Base-by-base conservation (phyloP, 1,140 invertebrate species). In the Heliconius congener region DNA sequence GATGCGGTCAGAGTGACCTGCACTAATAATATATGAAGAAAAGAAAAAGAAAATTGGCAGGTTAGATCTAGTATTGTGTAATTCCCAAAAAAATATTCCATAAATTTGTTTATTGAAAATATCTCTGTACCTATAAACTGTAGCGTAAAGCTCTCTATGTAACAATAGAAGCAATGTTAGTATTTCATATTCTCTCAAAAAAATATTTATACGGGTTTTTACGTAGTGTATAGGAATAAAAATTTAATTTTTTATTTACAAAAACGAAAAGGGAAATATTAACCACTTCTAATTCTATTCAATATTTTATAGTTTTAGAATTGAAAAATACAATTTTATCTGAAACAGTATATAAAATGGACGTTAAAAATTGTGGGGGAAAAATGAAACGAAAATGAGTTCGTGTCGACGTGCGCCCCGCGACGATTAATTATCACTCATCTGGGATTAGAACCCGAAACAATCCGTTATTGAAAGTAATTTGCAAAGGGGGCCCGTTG, bases 351-450 rank as follows among this genome's bases (percentile, higher is more conserved):
- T 30, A 60, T 37, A 55, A 75, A 75, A 55, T 60, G 34, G 34
- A 27, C 39, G 74, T 75, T 46, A 75, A 66, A 16, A 66, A 18
- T 75, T 74, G 18, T 37, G 6, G 18, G 34, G 16, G 13, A 66
- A 75, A 74, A 75, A 60, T 74, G n/a, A 39, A 74, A 75, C 23
- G 74, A 75, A 75, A 75, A 75, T 30, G 73, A 74, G 55, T 42
- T 66, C 74, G 74, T 66, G 74, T 75, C 55, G 55, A 60, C 30
- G 60, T 13, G 37, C 74, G 55, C 18, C 16, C 23, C 30, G 42
- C 60, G 74, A 75, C 74, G 74, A 75, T 75, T 75, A 75, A 75
- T 75, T 75, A 75, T 75, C 74, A 66, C 74, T 75, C 74, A 75
- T 75, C 74, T 75, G 74, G 74, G 74, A 75, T 75, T 75, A 60